Percentiles rank a stretch among this genome's conserved stretches.
phyloP scores from a whole-genome alignment of 2,888 invertebrate species.

The Caenorhabditis sulstoni region DNA sequence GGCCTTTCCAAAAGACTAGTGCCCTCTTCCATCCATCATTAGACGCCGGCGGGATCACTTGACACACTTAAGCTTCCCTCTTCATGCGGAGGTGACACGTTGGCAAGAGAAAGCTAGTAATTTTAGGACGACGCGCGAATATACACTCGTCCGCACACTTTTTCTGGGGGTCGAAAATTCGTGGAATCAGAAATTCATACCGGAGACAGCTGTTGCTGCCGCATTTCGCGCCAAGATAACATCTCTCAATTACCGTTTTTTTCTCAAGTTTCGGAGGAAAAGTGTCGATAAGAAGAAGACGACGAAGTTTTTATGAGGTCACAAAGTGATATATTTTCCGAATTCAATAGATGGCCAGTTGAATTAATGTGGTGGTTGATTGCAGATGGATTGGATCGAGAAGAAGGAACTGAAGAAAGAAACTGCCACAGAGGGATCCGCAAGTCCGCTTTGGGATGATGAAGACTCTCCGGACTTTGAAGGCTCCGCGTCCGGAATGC shows the following conservation, averaged over 20 bases:
- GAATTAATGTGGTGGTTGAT: conserved; percentile 45
- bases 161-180: neutral
- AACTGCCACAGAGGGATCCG: conserved; percentile 38
- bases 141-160: conserved; percentile 8
- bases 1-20: conserved; percentile 7
- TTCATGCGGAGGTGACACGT: conserved; percentile 23
- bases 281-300: conserved; percentile 12
- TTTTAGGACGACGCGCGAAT: conserved; percentile 14
- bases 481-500: conserved; percentile 50
- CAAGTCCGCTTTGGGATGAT: conserved; percentile 49
- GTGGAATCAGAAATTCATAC: neutral
- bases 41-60: conserved; percentile 44
- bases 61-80: conserved; percentile 55
- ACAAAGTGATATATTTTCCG: conserved; percentile 45
- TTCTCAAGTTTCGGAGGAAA: neutral
- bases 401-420: conserved; percentile 36
- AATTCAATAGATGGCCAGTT: conserved; percentile 38
- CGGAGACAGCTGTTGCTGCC: neutral
- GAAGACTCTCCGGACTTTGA: conserved; percentile 46
- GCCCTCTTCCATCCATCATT: conserved; percentile 55
- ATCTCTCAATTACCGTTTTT: conserved; percentile 30
- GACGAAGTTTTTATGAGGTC: conserved; percentile 49
- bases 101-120: conserved; percentile 32
- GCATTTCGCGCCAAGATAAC: conserved; percentile 31
- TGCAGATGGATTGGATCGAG: conserved; percentile 59